These are phyloP conservation scores for Lottia gigantea DNA, from an alignment of 2,888 invertebrate genomes.

Conservation along the genomic window DNA sequence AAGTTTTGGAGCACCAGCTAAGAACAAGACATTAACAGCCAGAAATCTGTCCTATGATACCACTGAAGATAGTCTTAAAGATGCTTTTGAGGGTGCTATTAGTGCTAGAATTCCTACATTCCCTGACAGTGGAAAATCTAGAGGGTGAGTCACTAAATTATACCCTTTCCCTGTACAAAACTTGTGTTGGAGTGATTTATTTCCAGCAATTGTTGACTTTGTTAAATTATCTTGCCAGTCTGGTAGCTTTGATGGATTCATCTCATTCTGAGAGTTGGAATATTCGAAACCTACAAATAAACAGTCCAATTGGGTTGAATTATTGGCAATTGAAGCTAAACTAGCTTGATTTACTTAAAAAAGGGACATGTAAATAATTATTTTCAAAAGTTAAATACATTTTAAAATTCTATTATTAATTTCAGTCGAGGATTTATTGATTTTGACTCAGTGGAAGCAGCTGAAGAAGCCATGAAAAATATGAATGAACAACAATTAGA, in stretches of 20 bases:
- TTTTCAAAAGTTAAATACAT: too few species aligned
- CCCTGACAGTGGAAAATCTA: not conserved
- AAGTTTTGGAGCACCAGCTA: not conserved
- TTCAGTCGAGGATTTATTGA: conserved; percentile 2
- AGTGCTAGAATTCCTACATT: not conserved
- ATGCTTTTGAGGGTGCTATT: not conserved
- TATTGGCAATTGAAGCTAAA: too few species aligned
- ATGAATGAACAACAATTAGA: not conserved
- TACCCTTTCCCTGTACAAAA: not conserved
- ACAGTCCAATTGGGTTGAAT: too few species aligned
- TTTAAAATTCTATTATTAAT: too few species aligned
- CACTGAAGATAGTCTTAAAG: not conserved
- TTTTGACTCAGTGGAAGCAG: not conserved
- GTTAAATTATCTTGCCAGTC: too few species aligned
- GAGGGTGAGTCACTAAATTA: not conserved
- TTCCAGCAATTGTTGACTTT: too few species aligned
- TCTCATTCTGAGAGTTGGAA: too few species aligned
- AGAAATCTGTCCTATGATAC: not conserved
- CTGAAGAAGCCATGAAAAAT: not conserved
- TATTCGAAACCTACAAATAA: too few species aligned
- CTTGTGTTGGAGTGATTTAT: too few species aligned
- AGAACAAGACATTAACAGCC: not conserved
- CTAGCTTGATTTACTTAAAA: too few species aligned
- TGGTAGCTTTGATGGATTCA: too few species aligned
- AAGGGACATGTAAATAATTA: too few species aligned